A percentile compares a stretch with the other conserved stretches of the same genome.
Evolutionary conservation across 2,888 invertebrate species (phyloP).

Genomic region (Alloplasta piceator): DNA sequence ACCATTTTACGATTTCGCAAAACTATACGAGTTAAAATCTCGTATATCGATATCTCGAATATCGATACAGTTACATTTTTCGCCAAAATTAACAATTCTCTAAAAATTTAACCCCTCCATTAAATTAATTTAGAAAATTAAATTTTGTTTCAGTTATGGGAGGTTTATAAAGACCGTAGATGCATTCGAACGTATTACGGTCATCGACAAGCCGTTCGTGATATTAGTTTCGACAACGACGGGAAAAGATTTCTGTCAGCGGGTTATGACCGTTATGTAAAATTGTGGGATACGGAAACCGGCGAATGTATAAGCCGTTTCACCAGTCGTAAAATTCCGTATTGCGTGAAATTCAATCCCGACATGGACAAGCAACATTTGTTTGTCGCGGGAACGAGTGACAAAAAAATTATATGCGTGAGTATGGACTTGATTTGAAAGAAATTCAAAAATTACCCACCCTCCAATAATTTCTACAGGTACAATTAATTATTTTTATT

Average conservation of each 20-base stretch:
- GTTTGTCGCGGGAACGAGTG: slow-evolving; percentile 99
- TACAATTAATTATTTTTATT: slow-evolving; percentile 20
- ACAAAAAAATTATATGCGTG: slow-evolving; percentile 99
- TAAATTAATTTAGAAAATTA: slow-evolving; percentile 13
- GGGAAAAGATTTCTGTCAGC: slow-evolving; percentile 97
- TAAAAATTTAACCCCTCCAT: neutral
- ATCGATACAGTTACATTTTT: too few relatives aligned
- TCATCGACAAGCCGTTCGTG: slow-evolving; percentile 98
- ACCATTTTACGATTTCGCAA: too few relatives aligned
- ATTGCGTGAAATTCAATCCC: slow-evolving; percentile 99
- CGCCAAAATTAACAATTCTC: too few relatives aligned
- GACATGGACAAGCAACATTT: slow-evolving; percentile 98
- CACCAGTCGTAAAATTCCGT: slow-evolving; percentile 98
- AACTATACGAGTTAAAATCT: too few relatives aligned
- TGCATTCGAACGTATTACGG: slow-evolving; percentile 98
- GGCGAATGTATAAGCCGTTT: slow-evolving; percentile 94
- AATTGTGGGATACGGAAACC: slow-evolving; percentile 99
- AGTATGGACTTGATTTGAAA: slow-evolving; percentile 82
- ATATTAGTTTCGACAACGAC: slow-evolving; percentile 97
- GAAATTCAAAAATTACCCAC: neutral
- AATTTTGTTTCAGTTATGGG: slow-evolving; percentile 91
- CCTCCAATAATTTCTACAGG: too few relatives aligned
- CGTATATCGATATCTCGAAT: neutral
- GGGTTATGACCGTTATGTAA: slow-evolving; percentile 98
- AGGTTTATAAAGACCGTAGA: slow-evolving; percentile 97